Base-by-base conservation (phyloP, 2,888 invertebrate species). In the Philopedon plagiatum region DNA sequence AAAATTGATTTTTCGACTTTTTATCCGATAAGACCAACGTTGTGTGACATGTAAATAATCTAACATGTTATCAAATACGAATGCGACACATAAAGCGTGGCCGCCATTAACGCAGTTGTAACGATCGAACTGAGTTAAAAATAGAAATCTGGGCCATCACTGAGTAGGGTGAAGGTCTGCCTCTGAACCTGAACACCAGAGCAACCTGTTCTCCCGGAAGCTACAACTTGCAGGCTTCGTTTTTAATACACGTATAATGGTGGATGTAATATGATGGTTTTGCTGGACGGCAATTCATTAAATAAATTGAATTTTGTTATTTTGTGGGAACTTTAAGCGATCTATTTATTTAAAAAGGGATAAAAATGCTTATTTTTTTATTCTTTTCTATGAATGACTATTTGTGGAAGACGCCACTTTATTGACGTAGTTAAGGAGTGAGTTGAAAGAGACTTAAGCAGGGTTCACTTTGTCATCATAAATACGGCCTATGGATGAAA, bases 151-250 rank as follows among this genome's bases (percentile, higher is more conserved):
- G 54, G 71, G 69, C 56, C 71, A 71, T 49, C 46, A 46, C 15
- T 54, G 65, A 51, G 41, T 29, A 29, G 69, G 71, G 71, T 71
- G 71, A 71, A 71, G 71, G 71, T 71, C 66, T 71, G 19, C 34
- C 61, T 65, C 71, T 71, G 65, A 71, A 71, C 65, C 71, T 66
- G 65, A 71, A 64, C 34, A 57, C 37, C 51, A 19, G 64, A 70
- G 44, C 70, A 64, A 70, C 70, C 64, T 70, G 64, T 70, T 70
- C 54, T 58, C 32, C 49, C 37, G 69, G 26, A 21, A 39, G 39
- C 26, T 41, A 46, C 15, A 19, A 41, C 44, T 15, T 23, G 46
- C 57, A 41, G 23, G 19, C 29, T 32, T 26, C 41, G 37, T 34
- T 63, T 69, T 62, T 41, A 51, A 69, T 56, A 46, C 69, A 56